Evolutionary conservation across 2,113 vertebrate genomes (phyloP).

Genomic region (Laticauda laticaudata): DNA sequence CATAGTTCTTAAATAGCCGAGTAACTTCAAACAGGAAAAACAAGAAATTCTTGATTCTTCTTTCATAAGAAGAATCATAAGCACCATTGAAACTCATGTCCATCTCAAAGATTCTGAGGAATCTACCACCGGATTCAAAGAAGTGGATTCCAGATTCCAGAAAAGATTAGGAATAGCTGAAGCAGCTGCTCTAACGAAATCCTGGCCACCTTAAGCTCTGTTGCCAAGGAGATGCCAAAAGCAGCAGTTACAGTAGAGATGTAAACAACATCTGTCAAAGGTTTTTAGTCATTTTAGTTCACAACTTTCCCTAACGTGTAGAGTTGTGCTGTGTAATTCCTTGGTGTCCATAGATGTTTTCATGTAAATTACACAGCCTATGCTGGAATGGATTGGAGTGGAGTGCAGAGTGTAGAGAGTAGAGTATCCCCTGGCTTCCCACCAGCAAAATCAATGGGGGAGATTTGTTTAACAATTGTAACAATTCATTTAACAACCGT

Average conservation of each 20-base stretch:
- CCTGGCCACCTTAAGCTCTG: neutral
- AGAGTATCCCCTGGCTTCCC: no score
- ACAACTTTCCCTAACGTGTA: neutral
- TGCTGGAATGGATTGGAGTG: neutral
- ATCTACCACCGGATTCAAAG: neutral
- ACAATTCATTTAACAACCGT: no score
- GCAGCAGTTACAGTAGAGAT: neutral
- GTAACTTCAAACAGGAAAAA: neutral
- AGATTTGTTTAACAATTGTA: no score
- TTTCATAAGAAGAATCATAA: neutral
- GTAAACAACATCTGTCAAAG: neutral
- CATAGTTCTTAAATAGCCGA: neutral
- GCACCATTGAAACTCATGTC: neutral
- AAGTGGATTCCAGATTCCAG: neutral
- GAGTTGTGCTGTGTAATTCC: neutral
- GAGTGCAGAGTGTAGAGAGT: no score
- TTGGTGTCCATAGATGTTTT: neutral
- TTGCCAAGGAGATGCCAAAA: neutral
- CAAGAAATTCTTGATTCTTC: neutral
- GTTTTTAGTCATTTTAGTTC: neutral
- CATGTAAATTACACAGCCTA: neutral
- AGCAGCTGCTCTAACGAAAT: neutral
- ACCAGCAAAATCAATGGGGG: no score
- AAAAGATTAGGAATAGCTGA: neutral
- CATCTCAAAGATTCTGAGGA: neutral